phyloP scores from a whole-genome alignment of 2,113 vertebrate species.

The Pterocles orientalis region DNA sequence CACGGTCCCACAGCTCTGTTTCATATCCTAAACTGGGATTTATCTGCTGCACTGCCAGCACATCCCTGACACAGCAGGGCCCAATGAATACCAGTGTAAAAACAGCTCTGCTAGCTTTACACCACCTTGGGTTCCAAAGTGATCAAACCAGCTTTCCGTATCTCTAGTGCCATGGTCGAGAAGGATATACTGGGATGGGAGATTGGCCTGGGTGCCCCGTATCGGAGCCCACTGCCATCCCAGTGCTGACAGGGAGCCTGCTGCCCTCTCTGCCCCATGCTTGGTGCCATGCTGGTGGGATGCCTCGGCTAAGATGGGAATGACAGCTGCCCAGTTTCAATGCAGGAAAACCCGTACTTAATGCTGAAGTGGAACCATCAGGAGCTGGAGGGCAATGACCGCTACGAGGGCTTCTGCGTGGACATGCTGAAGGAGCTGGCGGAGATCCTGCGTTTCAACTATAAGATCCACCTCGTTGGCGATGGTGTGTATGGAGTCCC shows the following conservation, averaged over 20 bases:
- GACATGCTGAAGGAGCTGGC: constrained; percentile 98
- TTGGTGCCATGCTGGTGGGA: neutral
- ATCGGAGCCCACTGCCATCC: neutral
- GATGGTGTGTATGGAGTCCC: constrained; percentile 92
- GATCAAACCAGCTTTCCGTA: neutral
- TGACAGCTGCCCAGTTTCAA: constrained; percentile 82
- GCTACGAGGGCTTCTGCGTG: constrained; percentile 96
- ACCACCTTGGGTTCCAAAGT: neutral
- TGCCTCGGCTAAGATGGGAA: constrained; percentile 76
- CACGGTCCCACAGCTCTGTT: neutral
- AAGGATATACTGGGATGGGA: fast-evolving
- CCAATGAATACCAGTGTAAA: neutral
- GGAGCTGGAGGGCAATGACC: constrained; percentile 92
- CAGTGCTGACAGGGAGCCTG: neutral
- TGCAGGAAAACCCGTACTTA: constrained; percentile 98
- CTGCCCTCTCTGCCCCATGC: neutral
- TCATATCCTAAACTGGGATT: neutral
- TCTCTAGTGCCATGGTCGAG: neutral
- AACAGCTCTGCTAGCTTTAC: neutral
- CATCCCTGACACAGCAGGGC: neutral
- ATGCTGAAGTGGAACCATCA: constrained; percentile 96
- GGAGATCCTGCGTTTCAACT: constrained; percentile 94
- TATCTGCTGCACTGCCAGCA: neutral
- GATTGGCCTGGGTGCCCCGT: neutral
- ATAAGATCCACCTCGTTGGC: constrained; percentile 92